Base-by-base conservation (phyloP, 2,113 vertebrate genomes). In the Heterotis niloticus region DNA sequence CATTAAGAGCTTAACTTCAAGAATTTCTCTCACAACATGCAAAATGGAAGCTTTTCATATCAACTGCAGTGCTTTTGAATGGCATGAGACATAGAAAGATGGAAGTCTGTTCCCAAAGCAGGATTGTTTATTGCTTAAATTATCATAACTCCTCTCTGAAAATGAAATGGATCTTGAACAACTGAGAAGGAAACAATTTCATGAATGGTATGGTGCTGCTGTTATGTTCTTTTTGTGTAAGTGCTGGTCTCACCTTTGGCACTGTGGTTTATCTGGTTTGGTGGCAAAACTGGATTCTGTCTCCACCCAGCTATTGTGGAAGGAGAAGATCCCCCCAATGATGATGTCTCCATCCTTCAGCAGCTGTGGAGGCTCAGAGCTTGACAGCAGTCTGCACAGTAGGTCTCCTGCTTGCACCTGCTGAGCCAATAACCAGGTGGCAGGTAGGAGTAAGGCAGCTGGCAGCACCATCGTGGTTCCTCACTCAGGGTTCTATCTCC, bases 281-380 rank as follows among this genome's bases (percentile, higher is more conserved):
- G 77, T 84, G 67, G 70, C 79, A 34, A 85, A 87, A 9, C 69
- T 80, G 54, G 76, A 76, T 54, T 73, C 75, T 1, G 72, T 79
- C 67, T 82, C 77, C 23, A 81, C 80, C 83, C 83, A 87, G 75
- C 83, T 86, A 67, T 82, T 86, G 76, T 87, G 84, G 16, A 86
- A 85, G 75, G 84, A 87, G 59, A 87, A 87, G 29, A 87, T 84
- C 26, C 86, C 86, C 20, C 86, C 86, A 64, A 86, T 84, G 23
- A 75, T 85, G n/a, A 87, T 72, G 75, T 86, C 83, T 3, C 86
- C 86, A 75, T 82, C 83, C 77, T 59, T 85, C 52, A 65, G 80
- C 29, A 87, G 77, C 75, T 83, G 83, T 64, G 86, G 84, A 28
- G 44, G 56, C 72, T 82, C 69, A 20, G 77, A 60, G 64, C 59